A percentile compares a stretch with the other conserved stretches of the same genome.
Conservation (phyloP, 2,888 invertebrate species). For the Tridacna crocea region DNA sequence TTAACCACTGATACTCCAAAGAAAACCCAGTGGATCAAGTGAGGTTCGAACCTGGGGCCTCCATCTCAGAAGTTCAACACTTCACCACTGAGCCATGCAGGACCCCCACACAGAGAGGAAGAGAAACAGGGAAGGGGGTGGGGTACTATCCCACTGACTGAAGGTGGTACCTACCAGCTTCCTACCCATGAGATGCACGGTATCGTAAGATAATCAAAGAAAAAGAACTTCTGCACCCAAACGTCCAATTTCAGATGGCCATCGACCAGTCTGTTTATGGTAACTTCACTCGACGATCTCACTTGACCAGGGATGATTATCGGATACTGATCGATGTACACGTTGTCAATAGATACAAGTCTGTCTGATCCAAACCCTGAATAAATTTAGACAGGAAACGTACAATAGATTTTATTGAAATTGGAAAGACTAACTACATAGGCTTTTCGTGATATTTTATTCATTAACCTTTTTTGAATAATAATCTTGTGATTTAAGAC, state of each 20-base stretch:
- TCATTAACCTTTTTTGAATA: neutral
- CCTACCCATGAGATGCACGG: constrained; percentile 50
- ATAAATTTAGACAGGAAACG: neutral
- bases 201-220: constrained; percentile 45
- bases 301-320: constrained; percentile 49
- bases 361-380: constrained; percentile 3
- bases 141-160: neutral
- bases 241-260: constrained; percentile 38
- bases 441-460: neutral
- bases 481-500: too few species aligned
- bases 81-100: too few species aligned
- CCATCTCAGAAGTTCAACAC: too few species aligned
- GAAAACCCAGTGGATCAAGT: too few species aligned
- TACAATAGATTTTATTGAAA: neutral
- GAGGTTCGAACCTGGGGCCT: too few species aligned
- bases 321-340: constrained; percentile 15
- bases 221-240: constrained; percentile 49
- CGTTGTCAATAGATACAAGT: constrained; percentile 12
- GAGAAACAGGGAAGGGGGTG: neutral
- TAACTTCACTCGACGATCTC: constrained; percentile 6
- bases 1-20: too few species aligned
- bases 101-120: too few species aligned
- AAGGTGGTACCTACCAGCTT: constrained; percentile 49
- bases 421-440: neutral
- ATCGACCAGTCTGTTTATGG: constrained; percentile 23